Conservation (phyloP, 2,888 invertebrate genomes). For the Lacanobia oleracea region DNA sequence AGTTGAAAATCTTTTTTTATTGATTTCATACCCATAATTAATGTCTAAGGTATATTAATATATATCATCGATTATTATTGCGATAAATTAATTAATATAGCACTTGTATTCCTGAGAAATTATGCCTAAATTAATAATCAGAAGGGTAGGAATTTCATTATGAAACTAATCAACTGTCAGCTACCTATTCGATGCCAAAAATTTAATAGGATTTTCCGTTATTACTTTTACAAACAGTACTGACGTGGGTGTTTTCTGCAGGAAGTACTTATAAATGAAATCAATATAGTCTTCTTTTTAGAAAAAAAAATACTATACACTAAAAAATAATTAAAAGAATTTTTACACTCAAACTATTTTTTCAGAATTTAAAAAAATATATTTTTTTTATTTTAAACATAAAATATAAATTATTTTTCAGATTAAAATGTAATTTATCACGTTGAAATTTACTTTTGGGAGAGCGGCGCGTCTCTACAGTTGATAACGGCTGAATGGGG, state of each 20-base stretch:
- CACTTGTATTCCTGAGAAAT: constrained; percentile 38
- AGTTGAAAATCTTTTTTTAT: background rate
- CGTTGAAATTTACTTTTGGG: background rate
- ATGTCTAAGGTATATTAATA: background rate
- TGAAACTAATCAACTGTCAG: constrained; percentile 69
- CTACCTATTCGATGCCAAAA: constrained; percentile 61
- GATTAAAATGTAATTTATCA: background rate
- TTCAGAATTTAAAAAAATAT: background rate
- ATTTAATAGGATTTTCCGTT: constrained; percentile 55
- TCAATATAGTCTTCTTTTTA: constrained; percentile 26
- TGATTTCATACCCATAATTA: background rate
- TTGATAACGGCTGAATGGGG: background rate
- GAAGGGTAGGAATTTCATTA: constrained; percentile 68
- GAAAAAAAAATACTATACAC: background rate
- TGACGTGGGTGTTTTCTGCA: constrained; percentile 37
- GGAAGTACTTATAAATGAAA: constrained; percentile 10
- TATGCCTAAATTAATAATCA: constrained; percentile 48
- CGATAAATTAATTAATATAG: constrained; percentile 27
- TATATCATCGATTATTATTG: constrained; percentile 1
- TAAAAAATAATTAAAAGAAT: background rate
- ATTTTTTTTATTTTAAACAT: background rate
- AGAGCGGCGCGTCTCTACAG: background rate
- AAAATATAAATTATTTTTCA: background rate
- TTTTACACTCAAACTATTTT: background rate
- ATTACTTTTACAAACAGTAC: constrained; percentile 39